phyloP scores from a whole-genome alignment of 2,888 invertebrate genomes.

The Athripsodes cinereus region DNA sequence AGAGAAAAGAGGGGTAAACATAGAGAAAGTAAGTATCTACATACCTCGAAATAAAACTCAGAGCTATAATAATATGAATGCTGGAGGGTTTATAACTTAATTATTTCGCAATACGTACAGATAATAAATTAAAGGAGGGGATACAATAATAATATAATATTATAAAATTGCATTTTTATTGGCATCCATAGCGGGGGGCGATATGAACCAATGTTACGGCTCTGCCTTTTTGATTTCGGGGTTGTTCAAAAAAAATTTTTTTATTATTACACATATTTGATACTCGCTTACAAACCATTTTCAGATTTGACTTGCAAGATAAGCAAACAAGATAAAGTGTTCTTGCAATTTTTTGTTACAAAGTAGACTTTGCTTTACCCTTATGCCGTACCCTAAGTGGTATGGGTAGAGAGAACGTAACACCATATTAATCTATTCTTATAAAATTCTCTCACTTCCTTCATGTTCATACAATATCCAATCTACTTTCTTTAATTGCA shows the following conservation, averaged over 20 bases:
- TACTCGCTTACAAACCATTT: neutral
- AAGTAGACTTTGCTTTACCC: too few species aligned
- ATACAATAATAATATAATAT: neutral
- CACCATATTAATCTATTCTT: too few species aligned
- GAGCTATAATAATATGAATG: neutral
- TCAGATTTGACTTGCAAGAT: too few species aligned
- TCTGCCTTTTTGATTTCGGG: neutral
- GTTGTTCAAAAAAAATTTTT: neutral
- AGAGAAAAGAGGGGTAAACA: neutral
- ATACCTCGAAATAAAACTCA: neutral
- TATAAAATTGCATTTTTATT: conserved; percentile 28
- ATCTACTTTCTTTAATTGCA: too few species aligned
- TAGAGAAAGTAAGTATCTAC: neutral
- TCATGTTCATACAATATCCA: too few species aligned
- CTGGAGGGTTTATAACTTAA: conserved; percentile 17
- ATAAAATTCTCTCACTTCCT: too few species aligned
- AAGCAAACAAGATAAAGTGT: too few species aligned
- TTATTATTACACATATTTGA: neutral
- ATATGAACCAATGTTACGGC: neutral
- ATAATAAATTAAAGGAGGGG: conserved; percentile 24
- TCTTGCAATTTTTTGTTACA: too few species aligned
- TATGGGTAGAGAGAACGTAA: too few species aligned
- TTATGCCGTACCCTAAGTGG: too few species aligned
- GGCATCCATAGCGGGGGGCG: conserved; percentile 4
- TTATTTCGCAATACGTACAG: conserved; percentile 25